These are phyloP conservation scores for Coelinius sp. DNA, from an alignment of 2,888 invertebrate species.

Conservation along the genomic window DNA sequence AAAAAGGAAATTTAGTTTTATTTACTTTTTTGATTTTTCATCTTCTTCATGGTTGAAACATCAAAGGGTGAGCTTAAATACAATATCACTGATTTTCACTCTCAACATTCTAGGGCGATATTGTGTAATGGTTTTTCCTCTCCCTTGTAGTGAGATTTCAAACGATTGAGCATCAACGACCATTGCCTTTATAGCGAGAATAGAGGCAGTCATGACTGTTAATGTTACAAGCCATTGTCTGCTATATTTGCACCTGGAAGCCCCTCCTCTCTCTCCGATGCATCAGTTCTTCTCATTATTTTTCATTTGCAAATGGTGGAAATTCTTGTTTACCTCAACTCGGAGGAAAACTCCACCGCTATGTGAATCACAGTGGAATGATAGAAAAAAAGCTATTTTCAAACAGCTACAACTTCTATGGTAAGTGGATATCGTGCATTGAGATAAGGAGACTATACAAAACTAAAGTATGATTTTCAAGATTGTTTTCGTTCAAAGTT, in stretches of 20 bases:
- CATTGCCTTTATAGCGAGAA: slow-evolving; percentile 15
- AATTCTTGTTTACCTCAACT: slow-evolving; percentile 12
- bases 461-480: slow-evolving; percentile 3
- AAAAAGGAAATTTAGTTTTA: background rate
- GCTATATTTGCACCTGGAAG: background rate
- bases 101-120: background rate
- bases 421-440: slow-evolving; percentile 14
- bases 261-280: background rate
- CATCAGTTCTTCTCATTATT: slow-evolving; percentile 16
- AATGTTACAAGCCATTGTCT: slow-evolving; percentile 24
- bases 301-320: slow-evolving; percentile 12
- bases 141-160: slow-evolving; percentile 9
- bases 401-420: slow-evolving; percentile 1
- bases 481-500: slow-evolving; percentile 8
- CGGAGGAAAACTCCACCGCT: background rate
- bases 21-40: background rate
- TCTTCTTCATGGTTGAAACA: background rate
- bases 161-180: slow-evolving; percentile 26
- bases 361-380: slow-evolving; percentile 7
- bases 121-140: background rate
- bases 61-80: slow-evolving; percentile 2
- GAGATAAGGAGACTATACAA: background rate
- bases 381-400: slow-evolving; percentile 5
- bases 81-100: background rate
- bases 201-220: slow-evolving; percentile 24